Evolutionary conservation across 2,113 vertebrate genomes (phyloP).

Genomic region (Girardinichthys multiradiatus): DNA sequence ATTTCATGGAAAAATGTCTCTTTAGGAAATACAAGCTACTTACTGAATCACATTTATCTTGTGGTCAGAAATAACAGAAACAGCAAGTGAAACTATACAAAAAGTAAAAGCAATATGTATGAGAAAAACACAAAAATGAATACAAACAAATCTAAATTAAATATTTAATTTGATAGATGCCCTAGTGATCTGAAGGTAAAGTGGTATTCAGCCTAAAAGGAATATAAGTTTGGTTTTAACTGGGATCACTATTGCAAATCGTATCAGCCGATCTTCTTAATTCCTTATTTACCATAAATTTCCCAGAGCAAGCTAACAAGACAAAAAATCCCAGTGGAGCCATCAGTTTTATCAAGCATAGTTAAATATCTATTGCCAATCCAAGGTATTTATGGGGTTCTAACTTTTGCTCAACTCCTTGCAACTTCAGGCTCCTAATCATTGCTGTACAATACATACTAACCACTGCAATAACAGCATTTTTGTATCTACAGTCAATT

Average conservation of each 20-base stretch:
- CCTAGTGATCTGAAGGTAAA: not conserved
- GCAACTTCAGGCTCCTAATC: not conserved
- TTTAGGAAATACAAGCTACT: too few relatives aligned
- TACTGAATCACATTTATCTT: not conserved
- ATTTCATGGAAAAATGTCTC: too few relatives aligned
- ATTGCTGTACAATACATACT: constrained; percentile 27
- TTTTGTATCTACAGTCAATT: constrained; percentile 25
- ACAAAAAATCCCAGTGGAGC: not conserved
- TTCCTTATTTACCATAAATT: not conserved
- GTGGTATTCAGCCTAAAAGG: not conserved
- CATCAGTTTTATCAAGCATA: not conserved
- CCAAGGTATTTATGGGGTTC: not conserved
- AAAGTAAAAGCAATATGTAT: not conserved
- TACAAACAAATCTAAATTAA: too few relatives aligned
- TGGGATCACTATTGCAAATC: not conserved
- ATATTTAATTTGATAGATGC: too few relatives aligned
- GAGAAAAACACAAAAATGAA: too few relatives aligned
- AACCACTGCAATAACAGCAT: constrained; percentile 30
- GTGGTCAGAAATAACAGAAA: not conserved
- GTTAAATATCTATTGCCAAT: not conserved
- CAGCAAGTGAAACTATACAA: not conserved
- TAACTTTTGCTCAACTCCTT: not conserved
- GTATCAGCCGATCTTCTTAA: not conserved
- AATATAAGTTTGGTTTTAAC: not conserved
- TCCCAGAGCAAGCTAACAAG: not conserved